Percentiles rank a stretch among this genome's conserved stretches.
Evolutionary conservation across 2,113 vertebrate species (phyloP).

Genomic region (Isurus oxyrinchus): DNA sequence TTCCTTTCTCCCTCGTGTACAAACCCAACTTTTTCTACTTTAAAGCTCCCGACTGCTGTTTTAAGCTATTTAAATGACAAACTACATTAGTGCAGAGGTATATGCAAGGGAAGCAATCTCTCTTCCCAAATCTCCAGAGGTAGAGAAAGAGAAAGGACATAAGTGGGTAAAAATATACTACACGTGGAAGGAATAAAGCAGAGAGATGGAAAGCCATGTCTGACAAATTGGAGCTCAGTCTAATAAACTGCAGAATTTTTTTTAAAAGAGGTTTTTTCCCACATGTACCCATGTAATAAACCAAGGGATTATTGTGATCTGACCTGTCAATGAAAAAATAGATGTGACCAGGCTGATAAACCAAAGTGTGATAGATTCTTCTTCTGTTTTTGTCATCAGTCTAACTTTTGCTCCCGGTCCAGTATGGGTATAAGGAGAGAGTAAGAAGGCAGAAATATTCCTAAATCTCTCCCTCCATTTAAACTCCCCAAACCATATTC

Average conservation of each 20-base stretch:
- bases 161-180: background rate
- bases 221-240: background rate
- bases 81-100: background rate
- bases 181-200: background rate
- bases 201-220: background rate
- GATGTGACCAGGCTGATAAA: background rate
- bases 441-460: background rate
- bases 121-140: background rate
- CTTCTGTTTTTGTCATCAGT: background rate
- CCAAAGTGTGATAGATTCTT: background rate
- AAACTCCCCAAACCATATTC: too few relatives aligned
- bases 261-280: background rate
- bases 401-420: background rate
- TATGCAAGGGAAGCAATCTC: background rate
- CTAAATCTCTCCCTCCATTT: background rate
- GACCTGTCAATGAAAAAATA: background rate
- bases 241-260: background rate
- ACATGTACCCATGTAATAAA: background rate
- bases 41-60: background rate
- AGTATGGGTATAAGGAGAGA: background rate
- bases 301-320: background rate
- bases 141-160: background rate
- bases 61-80: background rate
- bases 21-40: background rate
- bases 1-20: background rate